Base-by-base conservation (phyloP, 1,140 invertebrate genomes). In the Himalopsyche phryganea region DNA sequence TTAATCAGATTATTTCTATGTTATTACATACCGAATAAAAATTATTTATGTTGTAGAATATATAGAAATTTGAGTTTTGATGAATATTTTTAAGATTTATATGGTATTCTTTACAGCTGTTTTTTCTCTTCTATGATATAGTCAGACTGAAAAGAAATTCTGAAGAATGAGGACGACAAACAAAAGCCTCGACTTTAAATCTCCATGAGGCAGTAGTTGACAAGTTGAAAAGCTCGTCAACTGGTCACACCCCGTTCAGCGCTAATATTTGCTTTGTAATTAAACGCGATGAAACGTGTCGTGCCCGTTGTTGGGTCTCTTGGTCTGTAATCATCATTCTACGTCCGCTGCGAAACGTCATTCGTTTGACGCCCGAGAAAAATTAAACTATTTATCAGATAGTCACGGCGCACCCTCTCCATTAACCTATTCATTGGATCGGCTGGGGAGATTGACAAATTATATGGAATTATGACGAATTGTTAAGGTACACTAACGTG, bases 241-340 rank as follows among this genome's bases (percentile, higher is more conserved):
- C 23, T 9, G 23, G 23, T 28, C 23, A 28, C 23, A 28, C 23
- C 23, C 23, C 9, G 23, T 28, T 28, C 4, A 11, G 15, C 38
- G n/a, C n/a, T n/a, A 40, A 40, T 13, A 40, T 40, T 15, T 40
- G 38, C 38, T 40, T 40, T 40, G 38, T 40, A 40, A 40, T 40
- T 40, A 40, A 40, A n/a, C 38, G 11, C 11, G 38, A 40, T 40
- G 38, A 40, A 40, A 15, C 38, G n/a, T 13, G 38, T 15, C n/a
- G n/a, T n/a, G 38, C 11, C 15, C 3, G 23, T 9, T 28, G 23
- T 28, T 5, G 23, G 9, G 23, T 28, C 23, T 28, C 23, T 28
- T 28, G 9, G 23, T 40, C 38, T 40, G 38, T 15, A 15, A 40
- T 40, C 38, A 15, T 11, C 38, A 15, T 40, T 40, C 38, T 11